Base-by-base conservation (phyloP, 2,113 vertebrate genomes). In the Dasyornis broadbenti region DNA sequence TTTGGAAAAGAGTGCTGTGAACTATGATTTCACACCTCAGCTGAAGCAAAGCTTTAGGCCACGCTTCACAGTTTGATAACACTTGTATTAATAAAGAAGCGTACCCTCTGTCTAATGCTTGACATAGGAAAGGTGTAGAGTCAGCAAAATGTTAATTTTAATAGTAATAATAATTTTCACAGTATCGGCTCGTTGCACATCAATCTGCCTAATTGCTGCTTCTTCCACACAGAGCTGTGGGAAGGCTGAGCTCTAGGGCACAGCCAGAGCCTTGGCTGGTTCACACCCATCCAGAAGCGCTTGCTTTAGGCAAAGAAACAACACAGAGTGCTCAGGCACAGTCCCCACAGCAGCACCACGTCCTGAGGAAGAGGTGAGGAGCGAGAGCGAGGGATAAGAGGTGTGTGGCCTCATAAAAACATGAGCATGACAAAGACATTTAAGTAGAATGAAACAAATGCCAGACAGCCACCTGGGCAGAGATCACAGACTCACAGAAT, bases 91-190 rank as follows among this genome's bases (percentile, higher is more conserved):
- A 95, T 92, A 95, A 91, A 79, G 69, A 89, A 91, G 82, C 28
- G 66, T 28, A 42, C 56, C 47, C 70, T 57, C 5, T 37, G 52
- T 59, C 64, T 91, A 87, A 86, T 86, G 60, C 40, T 49, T 89
- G 78, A 85, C 64, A 60, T 15, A 72, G 28, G 39, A 93, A 96
- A 93, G 33, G 37, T 80, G 68, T 24, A n/a, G 82, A 85, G 75
- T 95, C 95, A 96, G 92, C 92, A 91, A 82, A 84, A 90, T 64
- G 65, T 80, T 94, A 93, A 96, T 87, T 90, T 91, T 92, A 93
- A 89, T 82, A 84, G 80, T 45, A 65, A 65, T 52, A 83, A 53
- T 39, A 79, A 88, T 90, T 77, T 82, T 83, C 75, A 83, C 26
- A 50, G 42, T 30, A 57, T 50, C 50, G 73, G 66, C 64, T 89